These are phyloP conservation scores for Sipha maydis DNA, from an alignment of 2,888 invertebrate genomes.

Conservation along the genomic window DNA sequence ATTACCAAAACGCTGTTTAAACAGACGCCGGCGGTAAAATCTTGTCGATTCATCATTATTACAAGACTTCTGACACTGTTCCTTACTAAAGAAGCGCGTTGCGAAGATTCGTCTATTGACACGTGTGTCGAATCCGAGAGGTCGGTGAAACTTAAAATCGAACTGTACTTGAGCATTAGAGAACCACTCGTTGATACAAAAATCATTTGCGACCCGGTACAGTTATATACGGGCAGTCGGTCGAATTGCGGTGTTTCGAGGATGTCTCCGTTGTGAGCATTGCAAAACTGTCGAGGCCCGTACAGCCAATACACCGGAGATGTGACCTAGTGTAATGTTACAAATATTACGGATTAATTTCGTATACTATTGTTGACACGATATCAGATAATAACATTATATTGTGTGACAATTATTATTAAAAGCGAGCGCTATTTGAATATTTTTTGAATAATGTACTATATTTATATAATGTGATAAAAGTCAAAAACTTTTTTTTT, in stretches of 20 bases:
- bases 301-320: slow-evolving; percentile 39
- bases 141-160: slow-evolving; percentile 42
- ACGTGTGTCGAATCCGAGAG: slow-evolving; percentile 8
- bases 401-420: no score
- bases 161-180: slow-evolving; percentile 28
- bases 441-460: no score
- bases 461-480: no score
- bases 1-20: slow-evolving; percentile 42
- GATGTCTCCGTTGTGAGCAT: not conserved
- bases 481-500: no score
- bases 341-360: no score
- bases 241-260: not conserved
- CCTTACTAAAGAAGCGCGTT: slow-evolving; percentile 2
- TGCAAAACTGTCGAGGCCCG: slow-evolving; percentile 48
- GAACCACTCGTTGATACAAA: slow-evolving; percentile 20
- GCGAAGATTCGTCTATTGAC: slow-evolving; percentile 28
- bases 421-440: no score
- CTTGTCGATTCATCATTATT: slow-evolving; percentile 40
- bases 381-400: no score
- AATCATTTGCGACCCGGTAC: not conserved
- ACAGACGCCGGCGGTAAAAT: slow-evolving; percentile 34
- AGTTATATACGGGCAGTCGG: not conserved
- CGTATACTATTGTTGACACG: no score
- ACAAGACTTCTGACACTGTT: slow-evolving; percentile 44
- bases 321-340: slow-evolving; percentile 13